Percentiles rank a stretch among this genome's conserved stretches.
phyloP scores from a whole-genome alignment of 2,113 vertebrate genomes.

The Coregonus clupeaformis region DNA sequence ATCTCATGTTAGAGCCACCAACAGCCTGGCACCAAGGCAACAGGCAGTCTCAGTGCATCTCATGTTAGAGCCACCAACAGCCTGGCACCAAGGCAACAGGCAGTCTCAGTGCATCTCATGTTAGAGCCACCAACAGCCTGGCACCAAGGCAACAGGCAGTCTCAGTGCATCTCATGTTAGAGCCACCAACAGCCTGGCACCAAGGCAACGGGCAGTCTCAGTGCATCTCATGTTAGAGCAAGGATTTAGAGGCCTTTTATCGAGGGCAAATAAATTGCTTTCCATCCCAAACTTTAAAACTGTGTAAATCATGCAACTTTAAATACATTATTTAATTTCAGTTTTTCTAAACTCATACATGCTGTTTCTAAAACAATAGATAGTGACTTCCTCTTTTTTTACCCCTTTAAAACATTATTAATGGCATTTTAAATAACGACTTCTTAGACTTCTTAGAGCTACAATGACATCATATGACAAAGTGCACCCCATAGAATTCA shows the following conservation, averaged over 20 bases:
- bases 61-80: too few species aligned
- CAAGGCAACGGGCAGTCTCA: neutral
- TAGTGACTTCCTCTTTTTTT: neutral
- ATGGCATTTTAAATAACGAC: neutral
- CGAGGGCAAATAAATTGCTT: neutral
- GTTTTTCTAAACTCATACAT: neutral
- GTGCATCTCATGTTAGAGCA: neutral
- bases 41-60: too few species aligned
- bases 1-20: too few species aligned
- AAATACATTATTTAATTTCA: neutral
- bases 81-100: too few species aligned
- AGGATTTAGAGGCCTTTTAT: neutral
- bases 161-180: too few species aligned
- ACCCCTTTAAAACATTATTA: neutral
- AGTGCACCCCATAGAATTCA: neutral
- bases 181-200: constrained; percentile 4
- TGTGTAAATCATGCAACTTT: too few species aligned
- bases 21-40: too few species aligned
- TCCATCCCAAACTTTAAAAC: too few species aligned
- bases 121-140: too few species aligned
- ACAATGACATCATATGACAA: neutral
- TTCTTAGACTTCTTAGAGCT: neutral
- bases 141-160: too few species aligned
- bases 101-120: too few species aligned
- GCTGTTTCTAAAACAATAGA: neutral